Evolutionary conservation across 2,113 vertebrate genomes (phyloP).

Genomic region (Seriola quinqueradiata): DNA sequence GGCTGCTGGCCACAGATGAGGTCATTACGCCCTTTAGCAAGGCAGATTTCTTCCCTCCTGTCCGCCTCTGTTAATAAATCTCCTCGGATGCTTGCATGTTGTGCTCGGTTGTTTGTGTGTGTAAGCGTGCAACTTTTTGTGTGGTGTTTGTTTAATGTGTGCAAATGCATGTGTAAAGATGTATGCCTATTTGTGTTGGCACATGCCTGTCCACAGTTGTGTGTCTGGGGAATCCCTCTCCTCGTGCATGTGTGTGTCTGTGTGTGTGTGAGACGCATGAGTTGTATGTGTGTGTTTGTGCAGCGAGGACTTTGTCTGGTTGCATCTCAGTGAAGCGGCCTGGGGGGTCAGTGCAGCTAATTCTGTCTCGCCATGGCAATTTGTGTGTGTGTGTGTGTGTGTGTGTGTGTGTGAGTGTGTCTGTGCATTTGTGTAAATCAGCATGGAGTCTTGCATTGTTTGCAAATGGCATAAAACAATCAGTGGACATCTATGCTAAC

Average conservation of each 20-base stretch:
- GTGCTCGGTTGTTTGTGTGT: slow-evolving; percentile 39
- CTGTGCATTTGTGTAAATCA: slow-evolving; percentile 22
- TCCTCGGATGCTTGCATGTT: slow-evolving; percentile 29
- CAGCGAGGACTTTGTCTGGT: slow-evolving; percentile 57
- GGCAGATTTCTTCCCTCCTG: slow-evolving; percentile 72
- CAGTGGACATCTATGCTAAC: slow-evolving; percentile 42
- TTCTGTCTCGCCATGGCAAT: slow-evolving; percentile 11
- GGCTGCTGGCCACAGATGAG: slow-evolving; percentile 67
- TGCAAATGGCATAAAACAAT: slow-evolving; percentile 62
- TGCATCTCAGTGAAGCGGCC: slow-evolving; percentile 56
- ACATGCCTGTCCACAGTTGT: not conserved
- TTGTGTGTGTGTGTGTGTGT: slow-evolving; percentile 29
- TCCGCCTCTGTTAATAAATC: slow-evolving; percentile 67
- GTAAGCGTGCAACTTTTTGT: not conserved
- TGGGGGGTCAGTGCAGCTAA: slow-evolving; percentile 36
- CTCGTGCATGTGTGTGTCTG: not conserved
- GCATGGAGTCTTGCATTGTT: slow-evolving; percentile 60
- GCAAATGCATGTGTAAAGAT: not conserved
- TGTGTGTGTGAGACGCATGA: slow-evolving; percentile 2
- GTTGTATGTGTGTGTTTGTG: slow-evolving; percentile 14
- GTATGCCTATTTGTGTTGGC: not conserved
- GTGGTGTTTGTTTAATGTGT: slow-evolving; percentile 16
- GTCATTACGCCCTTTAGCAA: slow-evolving; percentile 77
- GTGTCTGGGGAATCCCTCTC: slow-evolving; percentile 66
- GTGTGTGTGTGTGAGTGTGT: slow-evolving; percentile 5